These are phyloP conservation scores for Embidobia sp. DNA, from an alignment of 2,888 invertebrate genomes.

Conservation along the genomic window DNA sequence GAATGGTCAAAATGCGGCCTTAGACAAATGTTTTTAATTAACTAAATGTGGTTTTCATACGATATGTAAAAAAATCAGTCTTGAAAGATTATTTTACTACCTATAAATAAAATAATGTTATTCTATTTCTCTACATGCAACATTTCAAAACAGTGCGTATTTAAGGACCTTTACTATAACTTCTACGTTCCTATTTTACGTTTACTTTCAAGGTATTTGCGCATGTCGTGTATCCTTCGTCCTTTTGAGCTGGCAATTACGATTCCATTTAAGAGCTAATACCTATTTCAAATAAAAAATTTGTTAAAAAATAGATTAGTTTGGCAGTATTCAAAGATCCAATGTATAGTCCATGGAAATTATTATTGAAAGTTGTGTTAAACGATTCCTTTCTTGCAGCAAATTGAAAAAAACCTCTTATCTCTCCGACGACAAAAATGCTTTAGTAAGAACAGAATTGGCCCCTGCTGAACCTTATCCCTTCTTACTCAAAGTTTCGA, in stretches of 20 bases:
- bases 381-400: constrained; percentile 55
- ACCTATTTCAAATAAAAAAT: constrained; percentile 44
- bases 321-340: constrained; percentile 51
- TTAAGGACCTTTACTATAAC: constrained; percentile 13
- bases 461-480: constrained; percentile 73
- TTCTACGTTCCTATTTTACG: constrained; percentile 1
- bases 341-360: constrained; percentile 17
- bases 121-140: too few species aligned
- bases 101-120: too few species aligned
- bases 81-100: too few species aligned
- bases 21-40: too few species aligned
- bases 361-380: constrained; percentile 56
- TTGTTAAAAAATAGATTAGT: constrained; percentile 58
- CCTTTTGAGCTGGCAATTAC: constrained; percentile 38
- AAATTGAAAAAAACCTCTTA: constrained; percentile 69
- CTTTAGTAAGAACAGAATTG: constrained; percentile 74
- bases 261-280: constrained; percentile 36
- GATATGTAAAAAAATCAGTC: too few species aligned
- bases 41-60: too few species aligned
- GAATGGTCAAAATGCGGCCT: too few species aligned
- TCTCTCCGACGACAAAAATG: constrained; percentile 75
- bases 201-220: background rate
- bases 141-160: too few species aligned
- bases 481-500: constrained; percentile 73
- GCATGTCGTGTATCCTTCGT: constrained; percentile 22